Base-by-base conservation (phyloP, 2,888 invertebrate species). In the Chymomyza fuscimana region DNA sequence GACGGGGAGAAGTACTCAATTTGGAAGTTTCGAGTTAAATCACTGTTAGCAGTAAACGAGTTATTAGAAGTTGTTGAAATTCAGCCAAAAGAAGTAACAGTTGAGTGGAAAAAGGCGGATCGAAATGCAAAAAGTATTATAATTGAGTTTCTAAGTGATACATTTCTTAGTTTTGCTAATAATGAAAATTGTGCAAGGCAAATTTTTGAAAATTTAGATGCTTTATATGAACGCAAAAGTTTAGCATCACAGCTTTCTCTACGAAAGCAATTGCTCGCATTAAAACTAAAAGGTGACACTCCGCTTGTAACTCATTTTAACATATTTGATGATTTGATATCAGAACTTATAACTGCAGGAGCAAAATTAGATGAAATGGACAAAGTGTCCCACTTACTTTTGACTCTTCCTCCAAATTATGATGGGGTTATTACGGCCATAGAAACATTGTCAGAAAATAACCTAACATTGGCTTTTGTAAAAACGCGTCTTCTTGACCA, bases 351-450 rank as follows among this genome's bases (percentile, higher is more conserved):
- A n/a, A n/a, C n/a, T n/a, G n/a, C n/a, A n/a, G n/a, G n/a, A n/a
- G n/a, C n/a, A n/a, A n/a, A n/a, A n/a, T n/a, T 25, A n/a, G 73
- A 71, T 25, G 71, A 71, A 50, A 54, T 69, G 68, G 66, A 72
- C 19, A 65, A 52, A 52, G 69, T 69, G 5, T 58, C 68, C 4
- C 65, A 72, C 19, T 64, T 67, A 46, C 54, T 73, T 32, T 22
- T 70, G 29, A 69, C 69, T 15, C 9, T 68, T 16, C 65, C 70
- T 19, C 65, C 63, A 5, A 22, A 54, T 50, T 67, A 68, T 51
- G 51, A 71, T 19, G 65, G 65, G 3, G 56, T 68, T 51, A 52
- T 68, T 12, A 73, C 63, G 0, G 67, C 66, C 1, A 64, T 72
- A 16, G 63, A 72, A 22, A 72, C 68, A 22, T 52, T 69, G n/a